phyloP scores from a whole-genome alignment of 2,888 invertebrate genomes.

The Cynaeus angustus region DNA sequence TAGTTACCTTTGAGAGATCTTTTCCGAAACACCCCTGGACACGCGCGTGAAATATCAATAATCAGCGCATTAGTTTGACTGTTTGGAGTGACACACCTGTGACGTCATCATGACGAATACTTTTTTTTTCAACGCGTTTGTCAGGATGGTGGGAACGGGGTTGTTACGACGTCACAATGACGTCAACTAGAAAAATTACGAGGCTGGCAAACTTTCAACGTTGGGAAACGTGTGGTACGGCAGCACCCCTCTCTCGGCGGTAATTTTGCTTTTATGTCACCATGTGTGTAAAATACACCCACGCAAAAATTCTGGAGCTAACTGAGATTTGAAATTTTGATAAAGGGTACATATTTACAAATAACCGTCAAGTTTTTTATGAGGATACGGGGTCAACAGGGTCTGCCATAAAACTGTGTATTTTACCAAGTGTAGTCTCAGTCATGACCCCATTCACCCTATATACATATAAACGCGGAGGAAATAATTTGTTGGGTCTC shows the following conservation, averaged over 20 bases:
- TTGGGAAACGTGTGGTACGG: conserved; percentile 21
- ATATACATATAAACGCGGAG: no score
- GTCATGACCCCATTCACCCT: no score
- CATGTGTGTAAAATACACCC: not conserved
- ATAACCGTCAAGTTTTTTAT: no score
- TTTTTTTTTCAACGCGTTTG: conserved; percentile 7
- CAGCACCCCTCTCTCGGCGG: not conserved
- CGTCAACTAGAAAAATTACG: conserved; percentile 63
- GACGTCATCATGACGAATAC: conserved; percentile 51
- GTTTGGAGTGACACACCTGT: conserved; percentile 45
- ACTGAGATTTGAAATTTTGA: no score
- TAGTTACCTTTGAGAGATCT: conserved; percentile 97
- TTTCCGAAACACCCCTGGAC: conserved; percentile 95
- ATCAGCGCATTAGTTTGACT: conserved; percentile 69
- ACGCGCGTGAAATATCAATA: conserved; percentile 75
- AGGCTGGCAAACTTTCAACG: conserved; percentile 70
- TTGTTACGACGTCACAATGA: conserved; percentile 61
- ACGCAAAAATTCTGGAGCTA: not conserved
- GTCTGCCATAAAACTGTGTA: no score
- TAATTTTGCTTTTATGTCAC: no score
- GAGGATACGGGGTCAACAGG: no score
- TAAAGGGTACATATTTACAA: no score
- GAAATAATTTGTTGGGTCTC: not conserved
- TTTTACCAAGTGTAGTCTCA: no score
- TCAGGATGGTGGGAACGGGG: conserved; percentile 24